phyloP scores from a whole-genome alignment of 2,797 vertebrate genomes.

The Hyperoplus lanceolatus region DNA sequence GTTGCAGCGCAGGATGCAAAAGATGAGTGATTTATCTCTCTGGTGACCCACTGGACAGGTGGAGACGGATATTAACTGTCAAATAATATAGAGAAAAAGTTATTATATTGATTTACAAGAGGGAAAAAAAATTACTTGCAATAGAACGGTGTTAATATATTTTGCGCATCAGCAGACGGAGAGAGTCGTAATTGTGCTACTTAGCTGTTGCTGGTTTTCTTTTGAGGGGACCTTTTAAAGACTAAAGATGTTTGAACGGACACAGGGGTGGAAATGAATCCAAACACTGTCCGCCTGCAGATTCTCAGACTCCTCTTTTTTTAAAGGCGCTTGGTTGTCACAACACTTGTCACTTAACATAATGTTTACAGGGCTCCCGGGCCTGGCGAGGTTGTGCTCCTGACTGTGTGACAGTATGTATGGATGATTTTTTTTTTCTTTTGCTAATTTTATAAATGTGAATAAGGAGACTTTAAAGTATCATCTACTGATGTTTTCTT shows the following conservation, averaged over 20 bases:
- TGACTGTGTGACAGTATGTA: conserved; percentile 65
- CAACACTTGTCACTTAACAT: conserved; percentile 78
- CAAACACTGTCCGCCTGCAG: conserved; percentile 77
- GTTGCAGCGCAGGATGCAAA: conserved; percentile 72
- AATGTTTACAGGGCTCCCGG: conserved; percentile 77
- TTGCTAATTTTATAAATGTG: conserved; percentile 70
- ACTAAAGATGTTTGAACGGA: conserved; percentile 62
- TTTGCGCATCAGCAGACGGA: conserved; percentile 36
- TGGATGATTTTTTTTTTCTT: conserved; percentile 35
- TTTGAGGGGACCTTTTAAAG: conserved; percentile 73
- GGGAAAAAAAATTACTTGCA: conserved; percentile 14
- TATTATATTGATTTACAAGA: conserved; percentile 19
- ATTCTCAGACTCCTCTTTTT: conserved; percentile 71
- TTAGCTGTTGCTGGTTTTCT: conserved; percentile 53
- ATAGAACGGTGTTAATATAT: conserved; percentile 61
- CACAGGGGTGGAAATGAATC: conserved; percentile 55
- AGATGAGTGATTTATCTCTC: conserved; percentile 63
- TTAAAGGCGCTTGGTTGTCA: conserved; percentile 76
- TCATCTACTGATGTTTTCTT: conserved; percentile 59
- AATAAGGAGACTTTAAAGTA: conserved; percentile 69
- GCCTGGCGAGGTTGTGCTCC: conserved; percentile 67
- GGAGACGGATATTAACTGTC: conserved; percentile 47
- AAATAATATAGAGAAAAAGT: conserved; percentile 29
- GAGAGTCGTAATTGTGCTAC: conserved; percentile 47
- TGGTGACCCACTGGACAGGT: conserved; percentile 69